Conservation (phyloP, 2,888 invertebrate genomes). For the Microctonus brassicae region DNA sequence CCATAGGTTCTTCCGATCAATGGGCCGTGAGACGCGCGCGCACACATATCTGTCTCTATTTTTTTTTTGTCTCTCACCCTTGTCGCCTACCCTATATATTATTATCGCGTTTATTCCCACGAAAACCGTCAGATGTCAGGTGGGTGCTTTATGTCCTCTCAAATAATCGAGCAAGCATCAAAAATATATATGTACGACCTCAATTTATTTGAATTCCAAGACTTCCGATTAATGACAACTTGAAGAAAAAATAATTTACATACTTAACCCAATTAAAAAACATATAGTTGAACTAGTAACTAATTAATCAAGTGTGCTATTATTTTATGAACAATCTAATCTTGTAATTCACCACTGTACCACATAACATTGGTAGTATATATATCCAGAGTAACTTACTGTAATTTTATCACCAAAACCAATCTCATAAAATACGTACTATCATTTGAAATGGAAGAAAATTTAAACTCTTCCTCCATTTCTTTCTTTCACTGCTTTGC, state of each 20-base stretch:
- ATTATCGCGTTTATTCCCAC: slow-evolving; percentile 48
- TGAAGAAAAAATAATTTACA: slow-evolving; percentile 8
- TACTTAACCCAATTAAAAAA: too few relatives aligned
- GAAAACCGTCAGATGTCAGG: slow-evolving; percentile 61
- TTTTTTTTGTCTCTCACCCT: slow-evolving; percentile 33
- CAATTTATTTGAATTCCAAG: slow-evolving; percentile 5
- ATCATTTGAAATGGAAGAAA: slow-evolving; percentile 57
- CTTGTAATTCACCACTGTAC: too few relatives aligned
- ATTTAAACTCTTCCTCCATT: slow-evolving; percentile 55
- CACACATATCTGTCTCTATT: slow-evolving; percentile 47
- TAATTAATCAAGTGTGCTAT: too few relatives aligned
- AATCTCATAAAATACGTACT: slow-evolving; percentile 40
- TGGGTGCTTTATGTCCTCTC: slow-evolving; percentile 62
- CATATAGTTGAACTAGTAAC: too few relatives aligned
- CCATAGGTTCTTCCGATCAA: slow-evolving; percentile 63
- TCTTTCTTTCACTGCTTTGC: not conserved
- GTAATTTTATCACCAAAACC: slow-evolving; percentile 29
- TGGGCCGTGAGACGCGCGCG: slow-evolving; percentile 64
- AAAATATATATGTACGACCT: too few relatives aligned
- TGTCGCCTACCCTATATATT: slow-evolving; percentile 30
- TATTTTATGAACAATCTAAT: too few relatives aligned
- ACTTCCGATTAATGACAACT: not conserved
- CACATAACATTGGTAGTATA: too few relatives aligned
- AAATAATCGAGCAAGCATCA: slow-evolving; percentile 57
- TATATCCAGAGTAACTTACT: slow-evolving; percentile 15